Evolutionary conservation across 2,113 vertebrate species (phyloP).

Genomic region (Syngnathus typhle): DNA sequence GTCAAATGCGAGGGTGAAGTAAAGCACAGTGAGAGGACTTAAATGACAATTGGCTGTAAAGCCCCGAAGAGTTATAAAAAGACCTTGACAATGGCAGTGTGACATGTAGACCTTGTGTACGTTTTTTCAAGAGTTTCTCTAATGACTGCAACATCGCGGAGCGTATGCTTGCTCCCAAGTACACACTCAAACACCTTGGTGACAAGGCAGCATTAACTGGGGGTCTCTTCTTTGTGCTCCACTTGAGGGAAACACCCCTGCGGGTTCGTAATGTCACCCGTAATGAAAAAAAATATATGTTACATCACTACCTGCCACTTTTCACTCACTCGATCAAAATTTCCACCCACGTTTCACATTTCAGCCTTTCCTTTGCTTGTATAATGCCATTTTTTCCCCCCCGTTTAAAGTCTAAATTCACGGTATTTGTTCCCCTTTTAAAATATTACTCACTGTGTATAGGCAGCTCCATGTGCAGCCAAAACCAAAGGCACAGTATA

Average conservation of each 20-base stretch:
- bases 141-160: constrained; percentile 21
- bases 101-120: constrained; percentile 46
- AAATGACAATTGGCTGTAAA: constrained; percentile 1
- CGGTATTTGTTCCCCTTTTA: neutral
- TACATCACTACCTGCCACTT: constrained; percentile 32
- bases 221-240: constrained; percentile 22
- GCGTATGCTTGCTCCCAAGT: constrained; percentile 9
- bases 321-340: neutral
- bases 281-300: constrained; percentile 37
- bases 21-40: neutral
- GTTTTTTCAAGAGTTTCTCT: constrained; percentile 33
- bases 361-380: neutral
- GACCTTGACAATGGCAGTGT: constrained; percentile 46
- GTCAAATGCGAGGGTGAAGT: constrained; percentile 4
- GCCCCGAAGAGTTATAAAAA: constrained; percentile 18
- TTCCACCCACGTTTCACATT: neutral
- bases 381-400: neutral
- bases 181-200: constrained; percentile 6
- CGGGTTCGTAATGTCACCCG: constrained; percentile 29
- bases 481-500: constrained; percentile 47
- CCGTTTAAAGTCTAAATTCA: neutral
- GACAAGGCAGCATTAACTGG: constrained; percentile 16
- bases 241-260: constrained; percentile 43
- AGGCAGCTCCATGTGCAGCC: constrained; percentile 62
- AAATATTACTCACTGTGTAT: constrained; percentile 61